Conservation (phyloP, 2,113 vertebrate species). For the Dolichotis patagonum region DNA sequence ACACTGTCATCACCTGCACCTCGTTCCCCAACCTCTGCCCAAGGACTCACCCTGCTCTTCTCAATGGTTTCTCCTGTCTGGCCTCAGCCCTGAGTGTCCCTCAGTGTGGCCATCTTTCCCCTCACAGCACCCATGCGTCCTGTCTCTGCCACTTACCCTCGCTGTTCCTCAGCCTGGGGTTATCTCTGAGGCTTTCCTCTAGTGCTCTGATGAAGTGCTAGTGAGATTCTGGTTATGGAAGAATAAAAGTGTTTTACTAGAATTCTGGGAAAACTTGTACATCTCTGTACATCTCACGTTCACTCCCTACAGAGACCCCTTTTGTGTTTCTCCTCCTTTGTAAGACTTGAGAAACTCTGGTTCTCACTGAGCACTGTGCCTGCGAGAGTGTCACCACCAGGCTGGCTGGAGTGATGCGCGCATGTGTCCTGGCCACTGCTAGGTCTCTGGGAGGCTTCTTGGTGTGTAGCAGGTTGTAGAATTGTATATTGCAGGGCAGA, state of each 20-base stretch:
- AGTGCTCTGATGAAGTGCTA: not conserved
- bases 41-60: not conserved
- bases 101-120: not conserved
- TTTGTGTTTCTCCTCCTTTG: constrained; percentile 20
- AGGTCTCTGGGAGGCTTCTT: not conserved
- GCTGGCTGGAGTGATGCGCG: not conserved
- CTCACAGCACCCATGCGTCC: not conserved
- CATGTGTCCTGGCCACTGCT: not conserved
- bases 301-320: not conserved
- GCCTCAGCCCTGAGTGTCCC: not conserved
- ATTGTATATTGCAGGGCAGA: not conserved
- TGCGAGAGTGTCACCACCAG: not conserved
- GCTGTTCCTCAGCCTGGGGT: not conserved
- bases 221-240: not conserved
- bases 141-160: not conserved
- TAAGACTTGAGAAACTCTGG: not conserved
- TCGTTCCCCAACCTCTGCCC: not conserved
- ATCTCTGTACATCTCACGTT: not conserved
- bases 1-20: not conserved
- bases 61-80: not conserved
- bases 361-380: not conserved
- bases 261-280: not conserved
- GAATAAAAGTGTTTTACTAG: not conserved
- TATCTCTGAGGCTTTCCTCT: not conserved
- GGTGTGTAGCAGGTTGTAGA: not conserved